These are phyloP conservation scores for Ophraella communa DNA, from an alignment of 2,888 invertebrate species.

Conservation along the genomic window DNA sequence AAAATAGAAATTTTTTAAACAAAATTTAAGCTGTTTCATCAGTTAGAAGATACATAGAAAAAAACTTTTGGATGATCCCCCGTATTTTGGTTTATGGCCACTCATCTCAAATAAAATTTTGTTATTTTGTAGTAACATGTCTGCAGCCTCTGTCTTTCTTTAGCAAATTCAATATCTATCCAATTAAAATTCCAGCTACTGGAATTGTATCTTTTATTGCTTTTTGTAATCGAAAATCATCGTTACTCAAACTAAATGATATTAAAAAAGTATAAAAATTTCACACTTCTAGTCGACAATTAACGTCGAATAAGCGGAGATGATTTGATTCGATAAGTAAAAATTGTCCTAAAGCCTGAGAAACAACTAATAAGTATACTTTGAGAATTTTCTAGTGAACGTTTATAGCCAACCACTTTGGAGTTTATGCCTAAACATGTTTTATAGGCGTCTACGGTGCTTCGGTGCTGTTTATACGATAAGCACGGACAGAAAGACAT, in stretches of 20 bases:
- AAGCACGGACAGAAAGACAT: constrained; percentile 52
- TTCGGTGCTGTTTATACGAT: constrained; percentile 50
- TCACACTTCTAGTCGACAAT: constrained; percentile 13
- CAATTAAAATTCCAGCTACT: constrained; percentile 20
- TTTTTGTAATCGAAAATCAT: constrained; percentile 19
- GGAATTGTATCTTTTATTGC: constrained; percentile 14
- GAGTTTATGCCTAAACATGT: constrained; percentile 48
- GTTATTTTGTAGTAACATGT: not conserved
- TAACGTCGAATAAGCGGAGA: constrained; percentile 4
- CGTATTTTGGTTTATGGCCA: not conserved
- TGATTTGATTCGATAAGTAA: constrained; percentile 35
- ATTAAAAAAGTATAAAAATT: constrained; percentile 3
- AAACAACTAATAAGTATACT: constrained; percentile 39
- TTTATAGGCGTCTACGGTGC: constrained; percentile 46
- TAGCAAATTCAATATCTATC: not conserved
- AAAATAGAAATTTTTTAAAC: no score
- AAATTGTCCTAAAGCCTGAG: constrained; percentile 32
- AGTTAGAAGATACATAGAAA: no score
- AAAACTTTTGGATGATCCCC: no score
- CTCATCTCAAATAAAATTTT: not conserved
- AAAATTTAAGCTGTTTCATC: no score
- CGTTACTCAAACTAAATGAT: not conserved
- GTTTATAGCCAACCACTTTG: constrained; percentile 37
- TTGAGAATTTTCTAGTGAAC: constrained; percentile 37
- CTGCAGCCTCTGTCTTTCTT: not conserved